Evolutionary conservation across 2,888 invertebrate species (phyloP).

Genomic region (Athalia cordata): DNA sequence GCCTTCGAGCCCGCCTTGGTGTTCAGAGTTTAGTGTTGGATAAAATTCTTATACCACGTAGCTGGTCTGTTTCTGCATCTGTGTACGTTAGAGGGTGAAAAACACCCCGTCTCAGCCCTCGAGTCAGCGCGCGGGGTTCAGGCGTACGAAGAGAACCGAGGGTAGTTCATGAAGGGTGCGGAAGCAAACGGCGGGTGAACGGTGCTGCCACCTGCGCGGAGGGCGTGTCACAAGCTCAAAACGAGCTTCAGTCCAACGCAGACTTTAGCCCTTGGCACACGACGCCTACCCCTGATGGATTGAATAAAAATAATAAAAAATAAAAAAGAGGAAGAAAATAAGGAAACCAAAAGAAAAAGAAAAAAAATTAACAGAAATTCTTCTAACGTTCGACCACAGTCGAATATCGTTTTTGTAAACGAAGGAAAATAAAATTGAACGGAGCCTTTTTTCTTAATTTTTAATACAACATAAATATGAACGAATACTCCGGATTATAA

Average conservation of each 20-base stretch:
- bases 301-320: too few species aligned
- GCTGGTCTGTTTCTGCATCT: too few species aligned
- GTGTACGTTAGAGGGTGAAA: constrained; percentile 42
- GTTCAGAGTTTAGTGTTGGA: constrained; percentile 28
- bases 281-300: constrained; percentile 45
- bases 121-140: background rate
- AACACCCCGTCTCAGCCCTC: constrained; percentile 34
- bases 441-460: too few species aligned
- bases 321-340: too few species aligned
- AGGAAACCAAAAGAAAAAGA: too few species aligned
- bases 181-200: constrained; percentile 41
- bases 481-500: constrained; percentile 27
- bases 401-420: background rate
- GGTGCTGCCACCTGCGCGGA: constrained; percentile 64
- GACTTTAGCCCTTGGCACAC: constrained; percentile 64
- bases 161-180: constrained; percentile 17
- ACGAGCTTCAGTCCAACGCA: constrained; percentile 63
- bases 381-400: constrained; percentile 6
- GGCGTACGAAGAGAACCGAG: constrained; percentile 33
- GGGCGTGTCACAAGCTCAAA: constrained; percentile 68
- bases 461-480: constrained; percentile 11
- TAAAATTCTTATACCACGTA: constrained; percentile 1
- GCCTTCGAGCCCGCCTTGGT: constrained; percentile 17
- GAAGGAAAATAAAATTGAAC: constrained; percentile 9
- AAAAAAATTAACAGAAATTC: background rate